Base-by-base conservation (phyloP, 1,140 invertebrate species). In the Lucilia cuprina region DNA sequence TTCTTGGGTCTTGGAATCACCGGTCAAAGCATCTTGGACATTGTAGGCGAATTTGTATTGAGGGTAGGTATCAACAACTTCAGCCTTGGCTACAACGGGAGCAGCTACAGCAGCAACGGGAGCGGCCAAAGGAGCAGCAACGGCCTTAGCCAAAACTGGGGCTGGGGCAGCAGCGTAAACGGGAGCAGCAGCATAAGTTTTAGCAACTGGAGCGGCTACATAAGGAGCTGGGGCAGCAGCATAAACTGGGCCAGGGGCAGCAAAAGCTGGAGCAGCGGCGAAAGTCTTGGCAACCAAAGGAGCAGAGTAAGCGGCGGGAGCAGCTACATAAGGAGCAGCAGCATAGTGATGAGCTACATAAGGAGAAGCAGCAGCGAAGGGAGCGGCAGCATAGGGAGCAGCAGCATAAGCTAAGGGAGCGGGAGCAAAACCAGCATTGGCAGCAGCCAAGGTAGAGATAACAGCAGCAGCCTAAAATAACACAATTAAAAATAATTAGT, bases 1-100 rank as follows among this genome's bases (percentile, higher is more conserved):
- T 85, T 93, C 91, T 85, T 93, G 93, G 49, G 89, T 92, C 89
- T 94, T 94, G 65, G 91, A 91, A 87, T 94, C 93, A 12, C 94
- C 93, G 87, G 92, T 94, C 85, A 92, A 86, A 21, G 89, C 87
- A 84, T 94, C 93, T 85, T 93, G 91, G 19, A 93, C 92, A 85
- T 92, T 91, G 87, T 93, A 93, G 41, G 92, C 91, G 86, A 91
- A 93, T 85, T 88, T 91, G 91, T 93, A 93, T 87, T 93, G 93
- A 9, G 93, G 93, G 84, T 92, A 89, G 10, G 93, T 91, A 87
- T 93, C 93, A 87, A 91, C 90, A 83, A 91, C 82, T 85, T 91
- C 91, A 35, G 87, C 88, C 21, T 88, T 87, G 80, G 88, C 88
- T 41, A 87, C 88, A 25, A 88, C 34, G 10, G 87, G 87, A 74